A percentile compares a stretch with the other conserved stretches of the same genome.
phyloP scores from a whole-genome alignment of 2,888 invertebrate species.

The Eurois occulta region DNA sequence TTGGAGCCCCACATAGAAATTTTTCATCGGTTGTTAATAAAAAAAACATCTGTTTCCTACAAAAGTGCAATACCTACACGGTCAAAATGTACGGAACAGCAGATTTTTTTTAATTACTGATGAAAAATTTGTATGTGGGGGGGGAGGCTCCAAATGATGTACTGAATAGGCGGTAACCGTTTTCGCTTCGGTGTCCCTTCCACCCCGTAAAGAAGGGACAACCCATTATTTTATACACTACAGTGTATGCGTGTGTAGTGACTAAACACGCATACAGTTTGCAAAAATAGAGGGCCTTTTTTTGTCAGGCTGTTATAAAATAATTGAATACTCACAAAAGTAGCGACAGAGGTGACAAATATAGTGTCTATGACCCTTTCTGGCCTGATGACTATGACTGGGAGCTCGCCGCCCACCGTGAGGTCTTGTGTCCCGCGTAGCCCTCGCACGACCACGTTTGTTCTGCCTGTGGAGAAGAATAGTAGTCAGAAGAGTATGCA shows the following conservation, averaged over 20 bases:
- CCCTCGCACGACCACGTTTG: constrained; percentile 72
- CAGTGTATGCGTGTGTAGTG: too few species aligned
- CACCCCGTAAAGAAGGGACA: neutral
- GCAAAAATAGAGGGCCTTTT: neutral
- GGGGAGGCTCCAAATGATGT: too few species aligned
- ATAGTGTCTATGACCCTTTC: constrained; percentile 92
- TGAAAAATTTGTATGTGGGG: too few species aligned
- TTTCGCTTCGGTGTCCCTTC: too few species aligned
- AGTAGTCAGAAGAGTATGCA: neutral
- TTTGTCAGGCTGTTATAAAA: neutral
- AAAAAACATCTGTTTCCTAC: too few species aligned
- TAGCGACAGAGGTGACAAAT: constrained; percentile 94
- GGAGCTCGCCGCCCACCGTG: constrained; percentile 75
- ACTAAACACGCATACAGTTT: neutral
- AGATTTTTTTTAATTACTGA: too few species aligned
- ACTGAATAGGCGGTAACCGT: too few species aligned
- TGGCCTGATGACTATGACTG: constrained; percentile 91
- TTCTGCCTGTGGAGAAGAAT: constrained; percentile 74
- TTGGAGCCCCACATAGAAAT: too few species aligned
- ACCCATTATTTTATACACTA: neutral
- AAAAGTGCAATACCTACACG: too few species aligned
- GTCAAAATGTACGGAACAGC: too few species aligned
- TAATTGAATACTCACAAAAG: constrained; percentile 89
- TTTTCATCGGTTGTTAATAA: too few species aligned
- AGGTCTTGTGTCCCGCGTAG: constrained; percentile 62